A percentile compares a stretch with the other conserved stretches of the same genome.
These are phyloP conservation scores for Cotesia vestalis DNA, from an alignment of 1,140 invertebrate species.

Conservation along the genomic window DNA sequence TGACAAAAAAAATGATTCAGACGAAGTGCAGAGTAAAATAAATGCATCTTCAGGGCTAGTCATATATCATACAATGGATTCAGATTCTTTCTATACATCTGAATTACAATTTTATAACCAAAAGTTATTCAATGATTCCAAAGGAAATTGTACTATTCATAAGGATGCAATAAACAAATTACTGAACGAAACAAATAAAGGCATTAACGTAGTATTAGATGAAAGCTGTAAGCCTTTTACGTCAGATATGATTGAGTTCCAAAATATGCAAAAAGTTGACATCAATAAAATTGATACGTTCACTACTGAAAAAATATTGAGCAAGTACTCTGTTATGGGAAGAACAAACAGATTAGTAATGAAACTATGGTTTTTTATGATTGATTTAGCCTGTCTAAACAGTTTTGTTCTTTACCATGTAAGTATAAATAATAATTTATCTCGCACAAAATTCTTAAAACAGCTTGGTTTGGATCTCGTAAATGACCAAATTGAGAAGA, in stretches of 20 bases:
- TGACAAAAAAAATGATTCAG: background rate
- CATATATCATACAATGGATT: background rate
- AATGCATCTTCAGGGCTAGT: background rate
- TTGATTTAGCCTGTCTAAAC: background rate
- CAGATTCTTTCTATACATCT: background rate
- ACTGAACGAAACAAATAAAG: background rate
- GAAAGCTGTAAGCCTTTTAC: background rate
- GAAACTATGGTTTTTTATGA: background rate
- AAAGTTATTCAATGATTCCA: background rate
- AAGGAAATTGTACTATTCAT: background rate
- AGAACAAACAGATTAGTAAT: background rate
- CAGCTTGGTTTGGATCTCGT: background rate
- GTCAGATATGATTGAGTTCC: background rate
- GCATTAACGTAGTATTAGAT: background rate
- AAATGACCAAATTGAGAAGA: background rate
- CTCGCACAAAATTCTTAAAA: background rate
- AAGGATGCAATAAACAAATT: background rate
- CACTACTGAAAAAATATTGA: background rate
- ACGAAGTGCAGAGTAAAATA: background rate
- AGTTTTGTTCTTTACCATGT: background rate
- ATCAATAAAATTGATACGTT: background rate
- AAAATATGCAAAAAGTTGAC: background rate
- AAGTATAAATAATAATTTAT: background rate
- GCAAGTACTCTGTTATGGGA: background rate
- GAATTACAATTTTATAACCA: background rate